Base-by-base conservation (phyloP, 1,140 invertebrate genomes). In the Drosophila ambigua region DNA sequence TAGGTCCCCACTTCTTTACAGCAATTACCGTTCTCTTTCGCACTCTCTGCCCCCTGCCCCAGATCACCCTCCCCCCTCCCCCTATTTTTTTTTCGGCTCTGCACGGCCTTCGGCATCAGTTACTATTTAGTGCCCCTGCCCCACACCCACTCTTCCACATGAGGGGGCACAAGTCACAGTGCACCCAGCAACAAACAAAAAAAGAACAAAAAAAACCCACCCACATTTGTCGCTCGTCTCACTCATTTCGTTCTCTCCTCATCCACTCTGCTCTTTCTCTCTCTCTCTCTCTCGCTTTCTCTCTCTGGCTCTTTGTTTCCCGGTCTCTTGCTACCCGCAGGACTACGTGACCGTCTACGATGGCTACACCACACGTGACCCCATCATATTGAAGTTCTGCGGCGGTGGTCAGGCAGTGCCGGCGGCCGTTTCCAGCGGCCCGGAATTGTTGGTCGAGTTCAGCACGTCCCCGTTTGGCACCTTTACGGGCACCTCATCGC, bases 271-370 rank as follows among this genome's bases (percentile, higher is more conserved):
- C 53, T 68, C 62, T 53, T 63, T 74, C 39, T 59, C 23, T 53
- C 35, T 48, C n/a, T 35, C 53, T 63, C 45, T 54, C n/a, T 31
- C 13, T 63, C 16, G 50, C 31, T 68, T 26, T 43, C 13, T 54
- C 15, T 35, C 53, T 63, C 45, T 54, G 61, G 11, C 13, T 46
- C 20, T 54, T 24, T 50, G 51, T 59, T 54, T 51, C 39, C 69
- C 39, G 50, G 8, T 64, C 16, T 48, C 49, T 43, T 20, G 49
- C 44, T 4, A 60, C 49, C 75, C 79, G 55, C 90, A 96, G 92
- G 97, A 98, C 92, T 97, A 97, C 92, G 96, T 98, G 57, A 97
- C 96, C 5, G 95, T 98, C 35, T 98, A 98, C 92, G 97, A 98
- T 88, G 96, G 97, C 41, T 97, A 97, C 81, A 97, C 96, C 55